These are phyloP conservation scores for Paralichthys olivaceus DNA, from an alignment of 2,113 vertebrate genomes.

Conservation along the genomic window DNA sequence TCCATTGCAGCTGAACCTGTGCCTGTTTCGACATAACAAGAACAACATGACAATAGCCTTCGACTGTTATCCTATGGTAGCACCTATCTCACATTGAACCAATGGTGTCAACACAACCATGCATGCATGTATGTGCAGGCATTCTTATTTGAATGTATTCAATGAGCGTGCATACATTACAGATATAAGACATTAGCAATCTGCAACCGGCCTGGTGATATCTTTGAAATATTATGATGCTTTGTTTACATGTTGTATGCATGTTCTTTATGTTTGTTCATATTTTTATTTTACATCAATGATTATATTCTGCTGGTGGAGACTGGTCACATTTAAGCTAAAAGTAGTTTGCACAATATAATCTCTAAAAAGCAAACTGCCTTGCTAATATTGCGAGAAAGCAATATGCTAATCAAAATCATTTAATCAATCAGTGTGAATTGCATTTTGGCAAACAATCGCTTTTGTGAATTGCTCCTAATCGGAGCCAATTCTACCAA, in stretches of 20 bases:
- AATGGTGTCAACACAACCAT: neutral
- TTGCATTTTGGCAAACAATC: conserved; percentile 34
- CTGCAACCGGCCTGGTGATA: neutral
- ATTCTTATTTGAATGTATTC: no score
- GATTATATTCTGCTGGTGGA: conserved; percentile 32
- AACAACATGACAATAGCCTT: neutral
- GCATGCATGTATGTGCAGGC: neutral
- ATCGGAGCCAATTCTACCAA: conserved; percentile 33
- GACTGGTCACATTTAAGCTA: conserved; percentile 46
- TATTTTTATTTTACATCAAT: neutral
- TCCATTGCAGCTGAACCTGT: neutral
- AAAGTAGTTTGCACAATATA: neutral
- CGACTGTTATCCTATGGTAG: neutral
- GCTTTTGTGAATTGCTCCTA: conserved; percentile 24
- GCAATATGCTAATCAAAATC: conserved; percentile 11
- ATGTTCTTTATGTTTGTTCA: neutral
- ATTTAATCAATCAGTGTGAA: conserved; percentile 31
- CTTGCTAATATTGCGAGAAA: neutral
- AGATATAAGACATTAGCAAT: neutral
- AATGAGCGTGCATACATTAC: neutral
- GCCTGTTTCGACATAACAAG: neutral
- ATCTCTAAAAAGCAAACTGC: neutral
- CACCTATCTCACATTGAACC: no score
- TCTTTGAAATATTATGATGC: neutral
- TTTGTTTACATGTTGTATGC: neutral